Base-by-base conservation (phyloP, 2,797 vertebrate species). In the Urocyon cinereoargenteus region DNA sequence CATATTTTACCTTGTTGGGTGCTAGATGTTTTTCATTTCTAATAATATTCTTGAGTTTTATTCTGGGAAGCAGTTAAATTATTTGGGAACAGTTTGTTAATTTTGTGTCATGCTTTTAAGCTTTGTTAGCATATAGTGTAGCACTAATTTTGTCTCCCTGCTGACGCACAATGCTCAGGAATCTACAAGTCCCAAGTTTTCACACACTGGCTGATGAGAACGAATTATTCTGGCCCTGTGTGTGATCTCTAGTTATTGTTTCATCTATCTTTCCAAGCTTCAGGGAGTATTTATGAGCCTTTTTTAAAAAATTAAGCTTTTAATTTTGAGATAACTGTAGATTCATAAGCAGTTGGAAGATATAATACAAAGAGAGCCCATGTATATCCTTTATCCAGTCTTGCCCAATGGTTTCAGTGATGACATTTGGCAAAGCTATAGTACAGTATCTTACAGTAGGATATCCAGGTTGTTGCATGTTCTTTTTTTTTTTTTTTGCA, bases 321-420 rank as follows among this genome's bases (percentile, higher is more conserved):
- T 93, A 85, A 72, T 85, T 93, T 93, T 85, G 64, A 93, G 62
- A 79, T 90, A 72, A 90, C 36, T 57, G 7, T 88, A 82, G 6
- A 62, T 85, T 95, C 53, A 31, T 26, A 68, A 85, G 53, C 14
- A 85, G n/a, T 70, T 85, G 31, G 40, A 83, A 66, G 40, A 77
- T 83, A 84, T 77, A 49, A 64, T 53, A 64, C 28, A 14, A 49
- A 75, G 78, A 64, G 6, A 90, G 36, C 26, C 26, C n/a, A 59
- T 53, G 24, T 26, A 31, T 36, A 31, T 36, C 24, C 18, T 61
- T 53, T 75, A n/a, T 55, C 45, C 59, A 53, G 31, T 28, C 68
- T 75, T 84, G 34, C 19, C 28, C 40, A n/a, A 6, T 61, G 36
- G n/a, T 70, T 11, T 45, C 51, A 78, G 24, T 79, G 45, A 78